Evolutionary conservation across 2,797 vertebrate genomes (phyloP).

Genomic region (Neomorphus geoffroyi): DNA sequence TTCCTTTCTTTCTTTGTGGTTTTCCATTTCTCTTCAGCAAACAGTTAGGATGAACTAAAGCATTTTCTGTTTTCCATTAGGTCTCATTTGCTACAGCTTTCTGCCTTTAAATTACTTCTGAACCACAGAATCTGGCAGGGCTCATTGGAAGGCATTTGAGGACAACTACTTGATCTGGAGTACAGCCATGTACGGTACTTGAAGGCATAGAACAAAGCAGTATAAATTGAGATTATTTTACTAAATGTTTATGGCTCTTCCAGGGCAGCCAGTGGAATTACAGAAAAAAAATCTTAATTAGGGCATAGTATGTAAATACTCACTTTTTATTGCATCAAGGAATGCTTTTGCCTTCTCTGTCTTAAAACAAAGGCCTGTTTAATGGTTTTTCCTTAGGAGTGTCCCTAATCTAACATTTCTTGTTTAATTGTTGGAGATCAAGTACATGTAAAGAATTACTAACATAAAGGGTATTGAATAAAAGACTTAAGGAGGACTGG

Average conservation of each 20-base stretch:
- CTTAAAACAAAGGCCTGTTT: constrained; percentile 65
- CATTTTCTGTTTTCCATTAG: constrained; percentile 82
- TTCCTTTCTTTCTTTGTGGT: constrained; percentile 56
- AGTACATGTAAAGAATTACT: constrained; percentile 45
- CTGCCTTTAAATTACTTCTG: constrained; percentile 85
- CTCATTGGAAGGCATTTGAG: constrained; percentile 81
- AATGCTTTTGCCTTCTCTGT: constrained; percentile 56
- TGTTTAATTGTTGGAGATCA: constrained; percentile 47
- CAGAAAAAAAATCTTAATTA: constrained; percentile 64
- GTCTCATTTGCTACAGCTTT: constrained; percentile 83
- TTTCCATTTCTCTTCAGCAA: constrained; percentile 66
- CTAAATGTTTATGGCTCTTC: constrained; percentile 72
- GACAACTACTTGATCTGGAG: constrained; percentile 83
- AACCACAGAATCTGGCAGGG: constrained; percentile 81
- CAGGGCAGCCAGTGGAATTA: constrained; percentile 69
- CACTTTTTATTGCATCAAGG: constrained; percentile 65
- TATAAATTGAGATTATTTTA: constrained; percentile 79
- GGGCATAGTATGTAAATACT: constrained; percentile 65
- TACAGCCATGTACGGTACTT: constrained; percentile 83
- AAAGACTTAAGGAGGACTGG: constrained; percentile 50
- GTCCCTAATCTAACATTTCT: constrained; percentile 49
- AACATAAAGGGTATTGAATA: constrained; percentile 4
- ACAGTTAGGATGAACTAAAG: constrained; percentile 71
- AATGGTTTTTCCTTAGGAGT: constrained; percentile 20
- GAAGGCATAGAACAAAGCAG: constrained; percentile 78